Base-by-base conservation (phyloP, 2,888 invertebrate genomes). In the Chouioia cunea region DNA sequence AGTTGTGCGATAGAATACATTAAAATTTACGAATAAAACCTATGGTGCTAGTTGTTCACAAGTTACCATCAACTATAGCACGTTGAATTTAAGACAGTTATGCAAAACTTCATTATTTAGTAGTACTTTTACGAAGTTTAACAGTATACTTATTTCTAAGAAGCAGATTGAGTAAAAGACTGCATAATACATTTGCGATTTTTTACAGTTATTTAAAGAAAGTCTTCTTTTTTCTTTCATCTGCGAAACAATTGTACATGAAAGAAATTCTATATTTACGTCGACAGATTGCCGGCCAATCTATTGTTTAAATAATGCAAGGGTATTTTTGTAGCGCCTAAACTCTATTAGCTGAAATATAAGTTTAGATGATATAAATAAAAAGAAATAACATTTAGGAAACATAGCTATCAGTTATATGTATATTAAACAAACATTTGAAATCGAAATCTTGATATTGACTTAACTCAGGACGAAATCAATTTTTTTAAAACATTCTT, bases 281-380 rank as follows among this genome's bases (percentile, higher is more conserved):
- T 67, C 18, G 6, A 73, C 43, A 73, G 79, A 69, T 79, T 77
- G 78, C 79, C 76, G 79, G 79, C 54, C 76, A 74, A 77, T 77
- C 77, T 69, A 57, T 60, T 71, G 47, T 68, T 67, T 22, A 69
- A 64, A 65, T 59, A 73, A 69, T 72, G 65, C 57, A 70, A 22
- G 73, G 57, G 71, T 78, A 78, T 79, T 79, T 79, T 79, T 78
- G 74, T 77, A 78, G 72, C 18, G 66, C 50, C 36, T 58, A 54
- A 67, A 15, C 48, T 52, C 12, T 23, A 64, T 65, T 60, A 65
- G 23, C 16, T 56, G 23, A 60, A 18, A 54, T 23, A 23, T 16
- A n/a, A 64, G 15, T 53, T 53, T 36, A 36, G 12, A 60, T 54
- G 60, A 20, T 6, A 16, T 58, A 6, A 36, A 36, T 36, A 54